A percentile compares a stretch with the other conserved stretches of the same genome.
phyloP scores from a whole-genome alignment of 2,113 vertebrate genomes.

The Ophiodon elongatus region DNA sequence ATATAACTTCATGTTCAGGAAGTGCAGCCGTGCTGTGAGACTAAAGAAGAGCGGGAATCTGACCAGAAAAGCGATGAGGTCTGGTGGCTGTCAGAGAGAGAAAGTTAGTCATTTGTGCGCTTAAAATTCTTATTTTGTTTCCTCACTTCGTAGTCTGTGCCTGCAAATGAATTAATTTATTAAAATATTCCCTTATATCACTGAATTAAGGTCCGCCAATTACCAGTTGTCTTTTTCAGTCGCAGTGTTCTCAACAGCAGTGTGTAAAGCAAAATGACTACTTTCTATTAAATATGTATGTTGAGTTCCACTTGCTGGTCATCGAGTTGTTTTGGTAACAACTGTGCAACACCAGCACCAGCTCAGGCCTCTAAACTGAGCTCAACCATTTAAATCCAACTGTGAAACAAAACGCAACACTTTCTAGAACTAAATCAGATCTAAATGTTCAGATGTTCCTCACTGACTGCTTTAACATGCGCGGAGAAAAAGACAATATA shows the following conservation, averaged over 20 bases:
- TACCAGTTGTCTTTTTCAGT: not conserved
- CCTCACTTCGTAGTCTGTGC: not conserved
- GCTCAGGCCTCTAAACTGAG: not conserved
- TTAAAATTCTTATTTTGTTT: not conserved
- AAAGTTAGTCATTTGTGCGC: not conserved
- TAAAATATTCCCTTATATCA: not conserved
- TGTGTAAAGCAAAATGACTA: not conserved
- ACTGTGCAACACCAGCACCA: too few species aligned
- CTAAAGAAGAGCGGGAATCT: not conserved
- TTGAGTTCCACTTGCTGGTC: too few species aligned
- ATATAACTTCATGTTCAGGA: slow-evolving; percentile 21
- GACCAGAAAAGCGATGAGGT: not conserved
- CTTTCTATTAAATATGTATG: not conserved
- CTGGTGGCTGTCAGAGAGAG: not conserved
- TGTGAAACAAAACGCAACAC: too few species aligned
- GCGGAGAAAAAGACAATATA: too few species aligned
- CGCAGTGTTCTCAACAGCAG: not conserved
- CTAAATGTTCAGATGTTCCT: too few species aligned
- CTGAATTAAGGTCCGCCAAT: not conserved
- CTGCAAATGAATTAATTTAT: not conserved
- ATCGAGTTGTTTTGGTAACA: too few species aligned
- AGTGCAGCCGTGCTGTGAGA: not conserved
- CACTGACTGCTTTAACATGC: too few species aligned
- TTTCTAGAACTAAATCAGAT: too few species aligned
- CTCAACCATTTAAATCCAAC: too few species aligned